Percentiles rank a stretch among this genome's conserved stretches.
Evolutionary conservation across 2,797 vertebrate genomes (phyloP).

Genomic region (Cirrhinus molitorella): DNA sequence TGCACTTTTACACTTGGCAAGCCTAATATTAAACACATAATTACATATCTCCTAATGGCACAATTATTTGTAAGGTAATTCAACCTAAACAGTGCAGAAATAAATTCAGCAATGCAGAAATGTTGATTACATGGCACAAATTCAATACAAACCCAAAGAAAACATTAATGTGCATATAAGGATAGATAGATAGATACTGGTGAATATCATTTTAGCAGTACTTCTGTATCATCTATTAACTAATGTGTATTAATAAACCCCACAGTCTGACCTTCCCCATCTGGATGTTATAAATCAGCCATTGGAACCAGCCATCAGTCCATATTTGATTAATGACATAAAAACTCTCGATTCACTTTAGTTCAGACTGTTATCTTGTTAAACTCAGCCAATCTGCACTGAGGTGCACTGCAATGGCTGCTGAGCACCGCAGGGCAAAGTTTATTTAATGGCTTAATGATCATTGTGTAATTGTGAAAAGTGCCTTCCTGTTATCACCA

Average conservation of each 20-base stretch:
- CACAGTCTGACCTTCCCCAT: background rate
- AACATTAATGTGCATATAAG: background rate
- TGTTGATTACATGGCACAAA: background rate
- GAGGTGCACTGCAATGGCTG: background rate
- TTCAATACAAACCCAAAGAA: background rate
- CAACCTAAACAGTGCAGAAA: background rate
- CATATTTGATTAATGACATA: slow-evolving; percentile 15
- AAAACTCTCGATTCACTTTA: background rate
- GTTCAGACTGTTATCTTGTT: slow-evolving; percentile 22
- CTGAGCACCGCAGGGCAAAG: slow-evolving; percentile 1
- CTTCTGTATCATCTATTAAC: background rate
- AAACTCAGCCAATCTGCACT: background rate
- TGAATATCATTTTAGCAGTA: background rate
- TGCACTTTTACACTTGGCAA: background rate
- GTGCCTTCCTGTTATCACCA: background rate
- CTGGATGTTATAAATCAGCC: slow-evolving; percentile 2
- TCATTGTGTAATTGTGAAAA: slow-evolving; percentile 21
- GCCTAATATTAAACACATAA: slow-evolving; percentile 2
- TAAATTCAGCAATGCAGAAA: background rate
- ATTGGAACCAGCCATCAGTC: slow-evolving; percentile 15
- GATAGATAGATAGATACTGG: too few relatives aligned
- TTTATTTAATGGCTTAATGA: slow-evolving; percentile 15
- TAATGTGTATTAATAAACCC: slow-evolving; percentile 11
- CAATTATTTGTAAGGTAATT: slow-evolving; percentile 2
- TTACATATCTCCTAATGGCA: background rate